These are phyloP conservation scores for Paragorgia papillata DNA, from an alignment of 92 coral and sea anemone genomes.

Conservation along the genomic window DNA sequence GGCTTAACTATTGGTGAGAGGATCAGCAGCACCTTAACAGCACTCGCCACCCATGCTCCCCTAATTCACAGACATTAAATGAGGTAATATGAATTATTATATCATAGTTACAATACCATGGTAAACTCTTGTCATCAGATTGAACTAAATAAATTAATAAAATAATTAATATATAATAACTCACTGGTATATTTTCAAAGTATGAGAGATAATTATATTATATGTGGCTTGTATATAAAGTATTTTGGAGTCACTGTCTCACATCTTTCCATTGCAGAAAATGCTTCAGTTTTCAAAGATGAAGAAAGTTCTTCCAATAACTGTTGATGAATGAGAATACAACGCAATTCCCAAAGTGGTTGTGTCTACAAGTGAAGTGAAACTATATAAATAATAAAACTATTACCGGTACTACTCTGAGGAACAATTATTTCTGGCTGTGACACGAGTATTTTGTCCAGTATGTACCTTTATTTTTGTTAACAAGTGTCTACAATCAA, in stretches of 20 bases:
- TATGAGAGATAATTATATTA: not conserved
- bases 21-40: no score
- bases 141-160: not conserved
- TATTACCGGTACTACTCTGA: not conserved
- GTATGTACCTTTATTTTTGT: constrained; percentile 15
- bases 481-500: constrained; percentile 42
- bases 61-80: no score
- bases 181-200: not conserved
- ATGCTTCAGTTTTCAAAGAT: constrained; percentile 54
- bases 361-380: constrained; percentile 52
- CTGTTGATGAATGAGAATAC: constrained; percentile 75
- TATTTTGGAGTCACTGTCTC: not conserved
- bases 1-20: no score
- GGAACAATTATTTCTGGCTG: no score
- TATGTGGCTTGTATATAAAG: not conserved
- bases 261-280: constrained; percentile 69
- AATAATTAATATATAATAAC: no score
- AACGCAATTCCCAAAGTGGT: constrained; percentile 77
- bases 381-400: no score
- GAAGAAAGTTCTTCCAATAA: constrained; percentile 72
- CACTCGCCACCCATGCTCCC: no score
- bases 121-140: constrained; percentile 14
- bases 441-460: not conserved
- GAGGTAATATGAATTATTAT: not conserved
- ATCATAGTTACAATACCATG: not conserved